Conservation (phyloP, 2,888 invertebrate genomes). For the Serripes groenlandicus region DNA sequence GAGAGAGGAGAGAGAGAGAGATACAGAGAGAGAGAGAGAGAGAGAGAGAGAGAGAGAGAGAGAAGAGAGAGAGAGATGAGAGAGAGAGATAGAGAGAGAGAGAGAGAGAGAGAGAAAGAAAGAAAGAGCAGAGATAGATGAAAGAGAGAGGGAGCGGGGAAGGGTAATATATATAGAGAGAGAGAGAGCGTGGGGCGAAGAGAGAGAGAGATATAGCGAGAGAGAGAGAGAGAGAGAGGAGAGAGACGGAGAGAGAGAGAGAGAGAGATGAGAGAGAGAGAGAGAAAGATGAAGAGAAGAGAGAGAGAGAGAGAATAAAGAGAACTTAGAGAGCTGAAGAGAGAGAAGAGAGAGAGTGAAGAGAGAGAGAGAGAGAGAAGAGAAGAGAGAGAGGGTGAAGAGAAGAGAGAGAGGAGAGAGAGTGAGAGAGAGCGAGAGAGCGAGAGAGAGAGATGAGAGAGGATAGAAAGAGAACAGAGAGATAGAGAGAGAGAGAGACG, state of each 20-base stretch:
- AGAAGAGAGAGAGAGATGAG: not conserved
- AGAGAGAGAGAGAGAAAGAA: not conserved
- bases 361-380: no score
- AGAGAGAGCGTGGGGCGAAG: not conserved
- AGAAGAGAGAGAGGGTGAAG: no score
- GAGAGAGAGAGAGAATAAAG: not conserved
- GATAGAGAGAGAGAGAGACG: no score
- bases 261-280: not conserved
- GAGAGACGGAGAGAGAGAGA: not conserved
- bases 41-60: not conserved
- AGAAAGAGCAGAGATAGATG: not conserved
- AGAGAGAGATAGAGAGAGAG: not conserved
- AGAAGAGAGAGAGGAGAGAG: no score
- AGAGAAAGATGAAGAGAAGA: not conserved
- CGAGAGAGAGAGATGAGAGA: no score
- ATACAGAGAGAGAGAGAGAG: not conserved
- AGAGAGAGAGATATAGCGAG: not conserved
- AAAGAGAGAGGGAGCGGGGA: not conserved
- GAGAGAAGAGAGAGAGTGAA: no score
- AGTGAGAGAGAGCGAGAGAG: no score
- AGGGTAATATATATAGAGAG: not conserved
- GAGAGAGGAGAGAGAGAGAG: not conserved
- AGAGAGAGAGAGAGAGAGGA: not conserved
- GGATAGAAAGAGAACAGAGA: no score
- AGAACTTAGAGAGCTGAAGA: no score